Percentiles rank a stretch among this genome's conserved stretches.
These are phyloP conservation scores for Epirrhoe alternata DNA, from an alignment of 2,888 invertebrate species.

Conservation along the genomic window DNA sequence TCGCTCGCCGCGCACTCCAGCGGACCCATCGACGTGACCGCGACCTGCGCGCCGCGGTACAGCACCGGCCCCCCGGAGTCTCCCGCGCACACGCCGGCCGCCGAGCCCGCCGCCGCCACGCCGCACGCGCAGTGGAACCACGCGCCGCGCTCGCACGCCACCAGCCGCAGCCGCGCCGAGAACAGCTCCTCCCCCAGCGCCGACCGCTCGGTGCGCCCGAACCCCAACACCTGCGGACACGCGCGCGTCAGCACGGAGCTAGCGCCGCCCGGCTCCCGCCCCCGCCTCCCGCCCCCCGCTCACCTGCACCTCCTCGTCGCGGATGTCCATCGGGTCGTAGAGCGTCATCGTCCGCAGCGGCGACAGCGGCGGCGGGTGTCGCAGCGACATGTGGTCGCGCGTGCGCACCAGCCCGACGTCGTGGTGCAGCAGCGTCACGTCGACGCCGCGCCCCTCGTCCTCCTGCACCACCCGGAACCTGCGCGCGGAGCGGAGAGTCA, in stretches of 20 bases:
- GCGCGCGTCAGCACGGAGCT: background rate
- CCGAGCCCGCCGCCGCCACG: constrained; percentile 33
- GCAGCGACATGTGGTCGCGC: constrained; percentile 55
- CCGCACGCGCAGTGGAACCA: constrained; percentile 69
- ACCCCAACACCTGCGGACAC: constrained; percentile 67
- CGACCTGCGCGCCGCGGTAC: constrained; percentile 55
- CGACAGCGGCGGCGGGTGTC: constrained; percentile 43
- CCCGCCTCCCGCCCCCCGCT: constrained; percentile 6
- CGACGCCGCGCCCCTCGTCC: constrained; percentile 63
- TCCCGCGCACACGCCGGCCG: constrained; percentile 73
- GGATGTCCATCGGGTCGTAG: constrained; percentile 53
- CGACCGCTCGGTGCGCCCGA: constrained; percentile 65
- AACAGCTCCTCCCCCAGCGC: constrained; percentile 63
- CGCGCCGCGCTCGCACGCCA: constrained; percentile 57
- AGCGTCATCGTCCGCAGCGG: constrained; percentile 41
- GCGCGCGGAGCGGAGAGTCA: constrained; percentile 22
- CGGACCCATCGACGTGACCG: constrained; percentile 39
- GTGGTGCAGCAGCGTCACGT: constrained; percentile 71
- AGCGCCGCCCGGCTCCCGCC: background rate
- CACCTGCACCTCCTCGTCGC: constrained; percentile 57
- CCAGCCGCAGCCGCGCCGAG: constrained; percentile 59
- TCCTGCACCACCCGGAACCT: constrained; percentile 64
- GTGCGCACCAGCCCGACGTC: constrained; percentile 75
- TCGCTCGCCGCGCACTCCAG: constrained; percentile 39
- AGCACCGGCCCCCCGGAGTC: constrained; percentile 76